Percentiles rank a stretch among this genome's conserved stretches.
phyloP scores from a whole-genome alignment of 1,140 invertebrate species.

The Atta colombica region DNA sequence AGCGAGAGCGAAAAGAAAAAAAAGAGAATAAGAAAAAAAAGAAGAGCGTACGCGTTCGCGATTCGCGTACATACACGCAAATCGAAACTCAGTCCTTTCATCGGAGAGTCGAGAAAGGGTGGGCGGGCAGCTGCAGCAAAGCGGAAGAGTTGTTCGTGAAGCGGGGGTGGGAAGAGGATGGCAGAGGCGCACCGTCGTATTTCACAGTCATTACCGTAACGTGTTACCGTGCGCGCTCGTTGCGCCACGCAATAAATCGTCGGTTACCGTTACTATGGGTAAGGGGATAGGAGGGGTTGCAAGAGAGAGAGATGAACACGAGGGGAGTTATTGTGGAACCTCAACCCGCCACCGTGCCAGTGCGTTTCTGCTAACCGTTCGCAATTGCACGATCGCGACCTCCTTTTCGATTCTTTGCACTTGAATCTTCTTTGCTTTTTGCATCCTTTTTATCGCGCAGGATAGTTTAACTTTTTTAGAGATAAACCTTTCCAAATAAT shows the following conservation, averaged over 20 bases:
- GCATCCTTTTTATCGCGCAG: background rate
- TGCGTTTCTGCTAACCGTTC: slow-evolving; percentile 58
- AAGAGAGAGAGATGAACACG: slow-evolving; percentile 50
- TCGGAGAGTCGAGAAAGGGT: slow-evolving; percentile 39
- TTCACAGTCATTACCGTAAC: slow-evolving; percentile 85
- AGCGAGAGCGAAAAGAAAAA: slow-evolving; percentile 10
- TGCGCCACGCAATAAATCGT: slow-evolving; percentile 83
- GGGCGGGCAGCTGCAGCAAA: slow-evolving; percentile 34
- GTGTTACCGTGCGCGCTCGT: slow-evolving; percentile 79
- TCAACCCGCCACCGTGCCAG: slow-evolving; percentile 34
- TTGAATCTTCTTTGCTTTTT: slow-evolving; percentile 1
- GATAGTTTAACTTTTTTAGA: background rate
- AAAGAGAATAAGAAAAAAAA: slow-evolving; percentile 11
- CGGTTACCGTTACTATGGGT: slow-evolving; percentile 78
- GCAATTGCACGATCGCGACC: slow-evolving; percentile 61
- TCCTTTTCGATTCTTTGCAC: slow-evolving; percentile 55
- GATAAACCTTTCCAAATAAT: too few species aligned
- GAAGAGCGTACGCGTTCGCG: slow-evolving; percentile 53
- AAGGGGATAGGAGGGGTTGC: slow-evolving; percentile 41
- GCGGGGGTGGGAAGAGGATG: background rate
- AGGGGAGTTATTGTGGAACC: slow-evolving; percentile 69
- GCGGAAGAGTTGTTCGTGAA: slow-evolving; percentile 50
- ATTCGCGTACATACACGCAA: slow-evolving; percentile 56
- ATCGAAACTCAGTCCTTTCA: slow-evolving; percentile 70
- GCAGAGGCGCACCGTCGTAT: slow-evolving; percentile 80